Conservation (phyloP, 2,888 invertebrate species). For the Epinotia bilunana region DNA sequence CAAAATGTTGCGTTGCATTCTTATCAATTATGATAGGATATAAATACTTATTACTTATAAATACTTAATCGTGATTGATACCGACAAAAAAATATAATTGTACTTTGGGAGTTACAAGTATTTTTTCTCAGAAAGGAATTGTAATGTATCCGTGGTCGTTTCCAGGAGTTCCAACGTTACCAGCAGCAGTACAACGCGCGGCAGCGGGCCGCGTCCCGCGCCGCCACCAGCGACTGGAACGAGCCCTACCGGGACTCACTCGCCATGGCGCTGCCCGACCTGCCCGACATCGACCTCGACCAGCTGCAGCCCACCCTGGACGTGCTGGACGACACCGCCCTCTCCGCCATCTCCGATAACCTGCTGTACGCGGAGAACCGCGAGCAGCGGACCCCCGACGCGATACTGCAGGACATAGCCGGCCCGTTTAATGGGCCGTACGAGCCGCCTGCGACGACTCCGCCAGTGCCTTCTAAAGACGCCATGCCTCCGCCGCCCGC, state of each 20-base stretch:
- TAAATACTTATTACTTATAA: too few relatives aligned
- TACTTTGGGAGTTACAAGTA: too few relatives aligned
- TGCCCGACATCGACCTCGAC: conserved; percentile 85
- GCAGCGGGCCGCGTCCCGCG: conserved; percentile 79
- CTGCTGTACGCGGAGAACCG: conserved; percentile 56
- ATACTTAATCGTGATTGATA: too few relatives aligned
- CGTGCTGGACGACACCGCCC: conserved; percentile 78
- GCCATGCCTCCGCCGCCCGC: conserved; percentile 27
- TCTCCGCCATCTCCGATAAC: conserved; percentile 64
- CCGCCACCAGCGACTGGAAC: conserved; percentile 77
- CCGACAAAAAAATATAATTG: too few relatives aligned
- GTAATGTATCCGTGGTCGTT: conserved; percentile 45
- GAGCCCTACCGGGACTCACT: conserved; percentile 79
- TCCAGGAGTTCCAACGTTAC: conserved; percentile 85
- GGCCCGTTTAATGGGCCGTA: conserved; percentile 41
- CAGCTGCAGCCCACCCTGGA: conserved; percentile 86
- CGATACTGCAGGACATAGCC: conserved; percentile 38
- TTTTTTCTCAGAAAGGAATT: too few relatives aligned
- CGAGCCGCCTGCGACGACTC: conserved; percentile 50
- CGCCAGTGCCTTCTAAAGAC: conserved; percentile 28
- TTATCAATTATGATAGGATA: too few relatives aligned
- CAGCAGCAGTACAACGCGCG: conserved; percentile 86
- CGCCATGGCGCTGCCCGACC: conserved; percentile 70
- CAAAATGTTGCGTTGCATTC: too few relatives aligned
- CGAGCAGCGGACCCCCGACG: conserved; percentile 38